Percentiles rank a stretch among this genome's conserved stretches.
These are phyloP conservation scores for Nanorana parkeri DNA, from an alignment of 2,113 vertebrate genomes.

Conservation along the genomic window DNA sequence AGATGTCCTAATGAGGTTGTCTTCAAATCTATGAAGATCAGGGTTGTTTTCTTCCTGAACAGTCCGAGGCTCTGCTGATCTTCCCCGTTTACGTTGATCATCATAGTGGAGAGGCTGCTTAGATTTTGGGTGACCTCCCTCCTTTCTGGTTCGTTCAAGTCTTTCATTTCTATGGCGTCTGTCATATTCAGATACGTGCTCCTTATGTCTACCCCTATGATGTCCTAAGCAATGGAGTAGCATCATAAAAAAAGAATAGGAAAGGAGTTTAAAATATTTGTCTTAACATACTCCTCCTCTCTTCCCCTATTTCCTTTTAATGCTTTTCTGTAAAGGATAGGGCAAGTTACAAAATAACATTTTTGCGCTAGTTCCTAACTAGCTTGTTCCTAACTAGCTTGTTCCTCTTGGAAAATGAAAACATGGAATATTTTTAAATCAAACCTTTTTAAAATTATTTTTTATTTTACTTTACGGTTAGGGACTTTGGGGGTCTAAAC, in stretches of 20 bases:
- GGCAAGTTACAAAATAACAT: no score
- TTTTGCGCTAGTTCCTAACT: no score
- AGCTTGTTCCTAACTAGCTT: no score
- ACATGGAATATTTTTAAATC: no score
- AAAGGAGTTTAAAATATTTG: no score
- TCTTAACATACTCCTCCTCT: no score
- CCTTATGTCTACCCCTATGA: conserved; percentile 70
- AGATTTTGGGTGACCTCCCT: conserved; percentile 50
- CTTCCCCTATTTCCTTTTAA: no score
- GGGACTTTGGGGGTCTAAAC: no score
- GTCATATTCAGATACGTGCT: conserved; percentile 63
- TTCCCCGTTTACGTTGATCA: neutral
- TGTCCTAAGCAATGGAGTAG: conserved; percentile 70
- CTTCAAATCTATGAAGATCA: conserved; percentile 55
- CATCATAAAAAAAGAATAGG: conserved; percentile 65
- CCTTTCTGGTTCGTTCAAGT: conserved; percentile 45
- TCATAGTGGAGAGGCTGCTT: conserved; percentile 6
- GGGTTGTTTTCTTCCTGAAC: neutral
- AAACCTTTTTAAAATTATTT: no score
- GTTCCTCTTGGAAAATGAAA: no score
- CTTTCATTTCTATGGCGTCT: conserved; percentile 52
- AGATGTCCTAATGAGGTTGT: conserved; percentile 55
- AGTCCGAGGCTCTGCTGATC: conserved; percentile 33
- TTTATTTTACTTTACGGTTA: no score
- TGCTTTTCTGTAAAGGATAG: no score